Conservation (phyloP, 2,888 invertebrate genomes). For the Pandemis cinnamomeana region DNA sequence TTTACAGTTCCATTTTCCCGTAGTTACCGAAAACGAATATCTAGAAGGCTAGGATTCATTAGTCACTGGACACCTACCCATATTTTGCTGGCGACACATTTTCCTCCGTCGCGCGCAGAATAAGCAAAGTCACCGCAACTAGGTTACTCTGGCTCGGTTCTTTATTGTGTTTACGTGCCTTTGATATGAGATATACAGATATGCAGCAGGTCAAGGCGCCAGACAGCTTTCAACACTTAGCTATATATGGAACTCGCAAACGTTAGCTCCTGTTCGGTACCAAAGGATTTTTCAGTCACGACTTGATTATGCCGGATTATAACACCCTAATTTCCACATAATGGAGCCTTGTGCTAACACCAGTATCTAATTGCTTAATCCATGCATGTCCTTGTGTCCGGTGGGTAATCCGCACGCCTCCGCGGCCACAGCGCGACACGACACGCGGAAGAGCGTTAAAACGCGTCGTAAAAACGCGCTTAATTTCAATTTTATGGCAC, state of each 20-base stretch:
- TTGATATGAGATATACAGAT: conserved; percentile 79
- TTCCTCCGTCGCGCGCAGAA: conserved; percentile 65
- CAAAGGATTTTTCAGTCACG: conserved; percentile 65
- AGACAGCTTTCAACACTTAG: conserved; percentile 76
- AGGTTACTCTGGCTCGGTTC: conserved; percentile 76
- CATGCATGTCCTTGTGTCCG: conserved; percentile 67
- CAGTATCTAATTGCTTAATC: conserved; percentile 73
- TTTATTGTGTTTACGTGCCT: conserved; percentile 83
- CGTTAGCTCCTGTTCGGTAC: conserved; percentile 69
- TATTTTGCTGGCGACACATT: conserved; percentile 47
- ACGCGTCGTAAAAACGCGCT: conserved; percentile 77
- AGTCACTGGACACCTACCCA: conserved; percentile 43
- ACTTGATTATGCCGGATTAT: conserved; percentile 58
- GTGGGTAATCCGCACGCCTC: conserved; percentile 61
- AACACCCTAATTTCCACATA: conserved; percentile 70
- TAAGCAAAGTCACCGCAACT: conserved; percentile 72
- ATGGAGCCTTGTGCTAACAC: conserved; percentile 64
- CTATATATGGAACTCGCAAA: conserved; percentile 73
- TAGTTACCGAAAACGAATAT: background rate
- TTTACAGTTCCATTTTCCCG: conserved; percentile 44
- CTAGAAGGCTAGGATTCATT: conserved; percentile 26
- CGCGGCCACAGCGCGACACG: conserved; percentile 71
- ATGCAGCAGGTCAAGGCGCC: conserved; percentile 78
- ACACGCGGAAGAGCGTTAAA: conserved; percentile 78
- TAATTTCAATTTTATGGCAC: conserved; percentile 80